Evolutionary conservation across 2,888 invertebrate species (phyloP).

Genomic region (Steinernema scapterisci): DNA sequence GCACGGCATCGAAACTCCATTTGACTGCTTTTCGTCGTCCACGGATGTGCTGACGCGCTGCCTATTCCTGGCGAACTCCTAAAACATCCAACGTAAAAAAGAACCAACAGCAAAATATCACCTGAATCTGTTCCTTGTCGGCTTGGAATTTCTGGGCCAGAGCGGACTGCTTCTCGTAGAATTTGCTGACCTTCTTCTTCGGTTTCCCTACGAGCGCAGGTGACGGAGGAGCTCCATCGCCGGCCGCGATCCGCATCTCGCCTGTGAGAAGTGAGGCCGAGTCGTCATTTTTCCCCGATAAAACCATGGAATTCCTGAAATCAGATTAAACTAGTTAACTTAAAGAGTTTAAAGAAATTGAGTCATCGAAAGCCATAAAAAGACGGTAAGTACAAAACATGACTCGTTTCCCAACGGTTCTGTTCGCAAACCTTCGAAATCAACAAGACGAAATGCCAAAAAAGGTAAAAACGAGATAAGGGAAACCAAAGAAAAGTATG

Average conservation of each 20-base stretch:
- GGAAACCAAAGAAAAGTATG: no score
- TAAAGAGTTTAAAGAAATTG: no score
- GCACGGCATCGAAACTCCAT: not conserved
- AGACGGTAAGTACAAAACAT: no score
- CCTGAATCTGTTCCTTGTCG: slow-evolving; percentile 63
- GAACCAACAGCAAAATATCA: slow-evolving; percentile 34
- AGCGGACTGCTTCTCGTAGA: slow-evolving; percentile 64
- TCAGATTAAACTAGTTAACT: not conserved
- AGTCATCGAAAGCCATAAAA: no score
- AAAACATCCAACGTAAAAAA: not conserved
- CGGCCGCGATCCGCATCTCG: slow-evolving; percentile 13
- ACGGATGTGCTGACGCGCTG: not conserved
- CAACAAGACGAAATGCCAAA: no score
- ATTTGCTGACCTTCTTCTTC: slow-evolving; percentile 57
- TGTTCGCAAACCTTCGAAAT: no score
- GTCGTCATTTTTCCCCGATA: not conserved
- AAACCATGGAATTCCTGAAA: slow-evolving; percentile 5
- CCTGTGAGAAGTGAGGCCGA: not conserved
- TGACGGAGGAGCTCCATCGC: slow-evolving; percentile 17
- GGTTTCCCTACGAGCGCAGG: slow-evolving; percentile 31
- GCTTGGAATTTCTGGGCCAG: slow-evolving; percentile 64
- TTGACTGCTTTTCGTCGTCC: slow-evolving; percentile 3
- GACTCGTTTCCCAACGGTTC: no score
- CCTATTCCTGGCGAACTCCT: slow-evolving; percentile 24
- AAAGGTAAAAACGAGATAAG: no score